Evolutionary conservation across 2,113 vertebrate species (phyloP).

Genomic region (Desmodus rotundus): DNA sequence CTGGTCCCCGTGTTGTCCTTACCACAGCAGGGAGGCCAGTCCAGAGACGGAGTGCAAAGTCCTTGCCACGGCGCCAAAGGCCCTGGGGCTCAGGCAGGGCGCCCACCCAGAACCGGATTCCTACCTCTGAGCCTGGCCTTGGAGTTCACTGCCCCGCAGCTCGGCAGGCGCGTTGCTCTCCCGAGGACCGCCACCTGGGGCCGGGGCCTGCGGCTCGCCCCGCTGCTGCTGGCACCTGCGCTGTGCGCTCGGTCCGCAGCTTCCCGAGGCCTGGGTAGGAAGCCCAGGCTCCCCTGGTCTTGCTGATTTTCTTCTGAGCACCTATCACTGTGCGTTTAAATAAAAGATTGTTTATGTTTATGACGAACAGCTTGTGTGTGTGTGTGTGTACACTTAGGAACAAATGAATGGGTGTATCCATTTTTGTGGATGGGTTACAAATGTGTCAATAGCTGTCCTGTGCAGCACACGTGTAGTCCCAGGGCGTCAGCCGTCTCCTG

Average conservation of each 20-base stretch:
- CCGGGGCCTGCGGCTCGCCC: not conserved
- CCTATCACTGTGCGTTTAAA: not conserved
- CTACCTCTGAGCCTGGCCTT: rapidly evolving
- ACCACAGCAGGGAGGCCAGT: not conserved
- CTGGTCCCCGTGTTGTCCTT: not conserved
- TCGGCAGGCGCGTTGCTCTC: too few relatives aligned
- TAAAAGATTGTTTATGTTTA: not conserved
- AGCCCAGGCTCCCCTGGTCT: not conserved
- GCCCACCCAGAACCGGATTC: not conserved
- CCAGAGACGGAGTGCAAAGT: not conserved
- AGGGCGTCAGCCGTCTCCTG: not conserved
- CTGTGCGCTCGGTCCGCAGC: too few relatives aligned
- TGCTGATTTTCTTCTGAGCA: too few relatives aligned
- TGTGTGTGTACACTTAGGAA: not conserved
- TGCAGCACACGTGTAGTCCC: not conserved
- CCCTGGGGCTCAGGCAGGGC: too few relatives aligned
- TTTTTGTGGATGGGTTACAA: not conserved
- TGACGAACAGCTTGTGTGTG: not conserved
- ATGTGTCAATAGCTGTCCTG: too few relatives aligned
- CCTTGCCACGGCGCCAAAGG: rapidly evolving
- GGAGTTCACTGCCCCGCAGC: rapidly evolving
- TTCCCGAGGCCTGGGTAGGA: not conserved
- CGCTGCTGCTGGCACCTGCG: not conserved
- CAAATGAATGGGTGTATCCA: not conserved
- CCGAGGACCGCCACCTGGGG: not conserved